These are phyloP conservation scores for Pampus argenteus DNA, from an alignment of 2,797 vertebrate genomes.

Conservation along the genomic window DNA sequence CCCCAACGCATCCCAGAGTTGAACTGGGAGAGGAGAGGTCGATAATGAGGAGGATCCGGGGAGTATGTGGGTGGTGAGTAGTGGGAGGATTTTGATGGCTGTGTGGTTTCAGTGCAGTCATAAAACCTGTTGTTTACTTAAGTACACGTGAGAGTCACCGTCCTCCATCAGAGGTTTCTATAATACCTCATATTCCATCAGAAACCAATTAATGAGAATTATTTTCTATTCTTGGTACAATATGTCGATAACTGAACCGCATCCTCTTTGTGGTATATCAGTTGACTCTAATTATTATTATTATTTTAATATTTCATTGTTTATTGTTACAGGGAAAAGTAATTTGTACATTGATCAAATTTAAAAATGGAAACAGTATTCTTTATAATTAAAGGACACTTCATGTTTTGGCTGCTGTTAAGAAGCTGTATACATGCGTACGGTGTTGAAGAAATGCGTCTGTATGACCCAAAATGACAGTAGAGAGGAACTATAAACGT, in stretches of 20 bases:
- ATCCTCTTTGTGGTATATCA: background rate
- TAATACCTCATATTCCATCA: constrained; percentile 29
- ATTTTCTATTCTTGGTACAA: background rate
- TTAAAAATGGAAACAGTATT: constrained; percentile 2
- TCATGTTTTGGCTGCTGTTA: constrained; percentile 26
- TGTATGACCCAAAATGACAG: constrained; percentile 54
- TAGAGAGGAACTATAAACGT: constrained; percentile 42
- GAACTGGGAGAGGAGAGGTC: constrained; percentile 20
- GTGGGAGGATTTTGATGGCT: constrained; percentile 43
- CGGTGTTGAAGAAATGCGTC: background rate
- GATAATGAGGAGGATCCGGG: constrained; percentile 46
- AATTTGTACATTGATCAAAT: too few species aligned
- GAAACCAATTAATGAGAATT: constrained; percentile 20
- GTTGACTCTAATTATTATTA: too few species aligned
- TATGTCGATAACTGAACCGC: background rate
- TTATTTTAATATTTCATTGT: too few species aligned
- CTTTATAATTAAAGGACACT: constrained; percentile 58
- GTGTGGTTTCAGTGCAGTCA: constrained; percentile 41
- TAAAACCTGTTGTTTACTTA: constrained; percentile 47
- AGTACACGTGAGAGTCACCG: constrained; percentile 1
- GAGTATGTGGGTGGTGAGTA: constrained; percentile 19
- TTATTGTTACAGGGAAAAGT: too few species aligned
- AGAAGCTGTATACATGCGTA: constrained; percentile 31
- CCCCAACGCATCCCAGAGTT: constrained; percentile 19
- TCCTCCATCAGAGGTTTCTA: constrained; percentile 12